These are phyloP conservation scores for Phalacrocorax carbo DNA, from an alignment of 2,113 vertebrate species.

Conservation along the genomic window DNA sequence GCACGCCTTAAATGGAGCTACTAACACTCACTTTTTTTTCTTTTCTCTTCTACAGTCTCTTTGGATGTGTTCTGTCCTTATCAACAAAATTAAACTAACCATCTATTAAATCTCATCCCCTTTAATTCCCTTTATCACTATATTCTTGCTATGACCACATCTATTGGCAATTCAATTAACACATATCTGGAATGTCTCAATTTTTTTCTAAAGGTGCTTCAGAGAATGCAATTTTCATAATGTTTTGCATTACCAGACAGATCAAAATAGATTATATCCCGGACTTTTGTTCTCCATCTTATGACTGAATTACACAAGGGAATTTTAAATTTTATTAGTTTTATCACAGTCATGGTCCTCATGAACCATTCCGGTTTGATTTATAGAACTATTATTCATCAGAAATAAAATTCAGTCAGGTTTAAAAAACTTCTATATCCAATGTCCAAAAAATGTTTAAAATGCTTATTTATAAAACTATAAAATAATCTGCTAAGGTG, in stretches of 20 bases:
- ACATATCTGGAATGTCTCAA: neutral
- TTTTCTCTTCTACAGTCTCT: neutral
- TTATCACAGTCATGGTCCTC: neutral
- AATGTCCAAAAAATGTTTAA: neutral
- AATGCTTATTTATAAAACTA: neutral
- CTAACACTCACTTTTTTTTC: neutral
- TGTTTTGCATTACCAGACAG: neutral
- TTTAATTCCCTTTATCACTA: neutral
- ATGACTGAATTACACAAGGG: neutral
- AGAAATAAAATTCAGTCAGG: neutral
- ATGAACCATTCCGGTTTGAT: neutral
- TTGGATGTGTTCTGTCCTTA: neutral
- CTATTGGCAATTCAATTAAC: neutral
- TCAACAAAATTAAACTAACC: neutral
- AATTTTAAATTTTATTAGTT: neutral
- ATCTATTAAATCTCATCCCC: neutral
- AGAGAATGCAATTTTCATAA: neutral
- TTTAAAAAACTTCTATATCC: neutral
- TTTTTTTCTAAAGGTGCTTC: neutral
- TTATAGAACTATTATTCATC: neutral
- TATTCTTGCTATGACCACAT: neutral
- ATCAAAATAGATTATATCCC: neutral
- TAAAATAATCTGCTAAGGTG: neutral
- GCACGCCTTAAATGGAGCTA: neutral
- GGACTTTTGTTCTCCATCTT: neutral